phyloP scores from a whole-genome alignment of 2,797 vertebrate genomes.

The Halcyon chelicuti region DNA sequence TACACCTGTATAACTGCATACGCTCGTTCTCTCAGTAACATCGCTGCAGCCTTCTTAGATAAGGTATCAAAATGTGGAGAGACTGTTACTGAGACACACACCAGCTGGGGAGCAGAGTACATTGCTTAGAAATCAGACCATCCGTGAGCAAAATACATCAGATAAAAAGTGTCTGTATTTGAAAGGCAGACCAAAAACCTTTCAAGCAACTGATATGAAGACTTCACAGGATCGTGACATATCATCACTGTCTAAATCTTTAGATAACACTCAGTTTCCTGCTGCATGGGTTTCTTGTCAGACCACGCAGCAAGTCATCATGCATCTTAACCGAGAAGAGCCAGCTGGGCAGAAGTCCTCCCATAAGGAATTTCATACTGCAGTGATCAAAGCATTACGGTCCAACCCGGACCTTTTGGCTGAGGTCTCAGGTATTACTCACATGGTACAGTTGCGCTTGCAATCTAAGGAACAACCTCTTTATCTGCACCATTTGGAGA shows the following conservation, averaged over 20 bases:
- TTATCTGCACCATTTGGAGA: neutral
- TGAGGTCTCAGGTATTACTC: constrained; percentile 83
- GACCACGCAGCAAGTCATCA: constrained; percentile 46
- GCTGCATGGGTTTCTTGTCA: constrained; percentile 59
- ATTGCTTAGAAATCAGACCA: constrained; percentile 40
- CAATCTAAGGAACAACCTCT: constrained; percentile 9
- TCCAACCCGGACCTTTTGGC: constrained; percentile 74
- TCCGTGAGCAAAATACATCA: neutral
- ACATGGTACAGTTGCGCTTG: neutral
- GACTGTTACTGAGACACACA: constrained; percentile 39
- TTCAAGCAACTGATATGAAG: neutral
- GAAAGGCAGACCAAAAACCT: constrained; percentile 23
- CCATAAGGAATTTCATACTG: constrained; percentile 85
- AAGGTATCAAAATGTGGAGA: constrained; percentile 42
- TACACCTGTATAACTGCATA: neutral
- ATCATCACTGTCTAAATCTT: constrained; percentile 13
- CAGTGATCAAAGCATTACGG: constrained; percentile 84
- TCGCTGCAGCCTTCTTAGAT: constrained; percentile 44
- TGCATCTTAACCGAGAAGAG: constrained; percentile 38
- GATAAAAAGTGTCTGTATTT: constrained; percentile 3
- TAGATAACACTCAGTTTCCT: constrained; percentile 48
- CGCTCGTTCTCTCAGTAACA: constrained; percentile 26
- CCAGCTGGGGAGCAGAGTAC: constrained; percentile 32
- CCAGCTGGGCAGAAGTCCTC: constrained; percentile 72
- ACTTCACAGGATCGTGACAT: neutral